phyloP scores from a whole-genome alignment of 2,888 invertebrate genomes.

The Druceiella hillmani region DNA sequence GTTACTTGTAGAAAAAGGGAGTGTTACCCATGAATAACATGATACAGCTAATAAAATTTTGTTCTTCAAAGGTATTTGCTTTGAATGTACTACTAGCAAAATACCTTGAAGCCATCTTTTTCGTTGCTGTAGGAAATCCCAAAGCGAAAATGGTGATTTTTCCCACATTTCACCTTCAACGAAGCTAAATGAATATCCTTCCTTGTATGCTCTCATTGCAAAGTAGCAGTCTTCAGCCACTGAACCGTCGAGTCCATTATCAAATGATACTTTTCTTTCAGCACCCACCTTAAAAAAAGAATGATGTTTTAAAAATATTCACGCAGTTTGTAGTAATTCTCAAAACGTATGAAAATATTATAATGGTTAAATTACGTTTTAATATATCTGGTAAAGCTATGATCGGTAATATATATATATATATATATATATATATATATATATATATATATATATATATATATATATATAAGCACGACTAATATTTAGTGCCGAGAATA shows the following conservation, averaged over 20 bases:
- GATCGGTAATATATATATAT: too few species aligned
- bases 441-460: too few species aligned
- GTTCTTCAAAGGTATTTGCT: slow-evolving; percentile 70
- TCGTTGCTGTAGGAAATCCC: slow-evolving; percentile 93
- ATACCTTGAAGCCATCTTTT: slow-evolving; percentile 96
- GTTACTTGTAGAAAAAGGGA: slow-evolving; percentile 90
- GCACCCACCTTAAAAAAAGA: slow-evolving; percentile 66
- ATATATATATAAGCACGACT: too few species aligned
- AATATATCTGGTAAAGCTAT: too few species aligned
- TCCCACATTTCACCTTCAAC: slow-evolving; percentile 99
- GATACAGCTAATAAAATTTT: slow-evolving; percentile 81
- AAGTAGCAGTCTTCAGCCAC: slow-evolving; percentile 98
- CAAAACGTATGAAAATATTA: too few species aligned
- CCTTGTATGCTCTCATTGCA: slow-evolving; percentile 88
- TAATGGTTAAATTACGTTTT: too few species aligned
- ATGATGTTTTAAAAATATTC: too few species aligned
- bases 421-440: too few species aligned
- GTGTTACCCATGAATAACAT: slow-evolving; percentile 93
- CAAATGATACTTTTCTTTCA: slow-evolving; percentile 89
- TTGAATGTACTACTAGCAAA: slow-evolving; percentile 81
- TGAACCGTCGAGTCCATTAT: slow-evolving; percentile 94
- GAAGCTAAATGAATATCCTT: slow-evolving; percentile 91
- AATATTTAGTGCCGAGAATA: too few species aligned
- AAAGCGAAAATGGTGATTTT: slow-evolving; percentile 91
- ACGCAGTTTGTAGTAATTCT: too few species aligned